These are phyloP conservation scores for Ailuropoda melanoleuca DNA, from an alignment of 2,113 vertebrate genomes.

Conservation along the genomic window DNA sequence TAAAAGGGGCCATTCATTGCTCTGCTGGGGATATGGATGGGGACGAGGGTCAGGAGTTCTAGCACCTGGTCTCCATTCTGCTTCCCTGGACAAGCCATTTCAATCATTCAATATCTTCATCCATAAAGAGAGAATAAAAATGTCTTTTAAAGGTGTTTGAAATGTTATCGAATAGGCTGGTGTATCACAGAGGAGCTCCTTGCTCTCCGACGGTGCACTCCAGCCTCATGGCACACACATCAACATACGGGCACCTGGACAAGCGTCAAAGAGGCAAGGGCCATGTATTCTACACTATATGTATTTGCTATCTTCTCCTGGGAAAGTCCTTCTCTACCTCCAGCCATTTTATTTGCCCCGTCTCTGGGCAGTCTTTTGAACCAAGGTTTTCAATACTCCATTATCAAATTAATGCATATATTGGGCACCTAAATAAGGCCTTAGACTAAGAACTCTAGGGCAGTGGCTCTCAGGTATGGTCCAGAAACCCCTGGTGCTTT, in stretches of 20 bases:
- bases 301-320: too few species aligned
- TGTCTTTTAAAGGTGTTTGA: background rate
- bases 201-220: background rate
- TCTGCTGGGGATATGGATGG: background rate
- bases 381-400: background rate
- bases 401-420: background rate
- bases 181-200: background rate
- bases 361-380: background rate
- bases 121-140: background rate
- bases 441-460: background rate
- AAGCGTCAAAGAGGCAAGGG: background rate
- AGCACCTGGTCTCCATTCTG: background rate
- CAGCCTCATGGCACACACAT: background rate
- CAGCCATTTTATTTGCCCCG: background rate
- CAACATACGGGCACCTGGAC: rapidly evolving
- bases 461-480: background rate
- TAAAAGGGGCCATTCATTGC: background rate
- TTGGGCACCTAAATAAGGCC: background rate
- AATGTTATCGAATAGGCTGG: background rate
- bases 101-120: background rate
- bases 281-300: rapidly evolving
- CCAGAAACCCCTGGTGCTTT: background rate
- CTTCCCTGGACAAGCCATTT: background rate
- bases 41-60: background rate
- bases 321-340: background rate